phyloP scores from a whole-genome alignment of 2,888 invertebrate genomes.

The Drosophila monieri region DNA sequence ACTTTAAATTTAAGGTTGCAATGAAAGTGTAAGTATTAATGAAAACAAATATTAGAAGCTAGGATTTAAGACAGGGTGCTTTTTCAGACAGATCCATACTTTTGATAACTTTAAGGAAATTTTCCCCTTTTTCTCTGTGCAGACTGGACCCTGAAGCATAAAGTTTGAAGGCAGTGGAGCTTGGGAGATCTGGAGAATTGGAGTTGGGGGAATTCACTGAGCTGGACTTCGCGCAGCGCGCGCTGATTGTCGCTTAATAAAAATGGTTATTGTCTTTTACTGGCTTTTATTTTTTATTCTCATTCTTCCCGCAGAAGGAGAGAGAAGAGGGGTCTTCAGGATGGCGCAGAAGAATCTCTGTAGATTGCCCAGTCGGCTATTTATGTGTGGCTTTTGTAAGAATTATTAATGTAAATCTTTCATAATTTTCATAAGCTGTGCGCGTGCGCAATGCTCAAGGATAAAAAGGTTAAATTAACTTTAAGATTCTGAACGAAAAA shows the following conservation, averaged over 20 bases:
- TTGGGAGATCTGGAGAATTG: slow-evolving; percentile 22
- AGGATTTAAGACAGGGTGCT: too few relatives aligned
- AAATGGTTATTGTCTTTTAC: slow-evolving; percentile 77
- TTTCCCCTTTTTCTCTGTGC: not conserved
- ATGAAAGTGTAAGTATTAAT: not conserved
- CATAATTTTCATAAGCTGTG: slow-evolving; percentile 80
- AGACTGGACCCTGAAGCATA: slow-evolving; percentile 16
- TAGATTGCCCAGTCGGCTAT: slow-evolving; percentile 67
- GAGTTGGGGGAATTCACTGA: slow-evolving; percentile 28
- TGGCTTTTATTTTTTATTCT: slow-evolving; percentile 11
- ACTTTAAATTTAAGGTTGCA: not conserved
- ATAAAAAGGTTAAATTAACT: not conserved
- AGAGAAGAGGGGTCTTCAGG: not conserved
- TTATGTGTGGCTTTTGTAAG: slow-evolving; percentile 80
- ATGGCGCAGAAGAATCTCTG: slow-evolving; percentile 17
- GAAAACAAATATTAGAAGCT: not conserved
- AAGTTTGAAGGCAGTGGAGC: slow-evolving; percentile 22
- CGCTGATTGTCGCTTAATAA: slow-evolving; percentile 80
- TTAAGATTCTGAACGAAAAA: not conserved
- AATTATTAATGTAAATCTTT: slow-evolving; percentile 82
- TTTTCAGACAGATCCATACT: too few relatives aligned
- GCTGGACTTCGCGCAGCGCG: slow-evolving; percentile 59
- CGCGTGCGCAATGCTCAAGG: slow-evolving; percentile 64
- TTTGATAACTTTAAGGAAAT: not conserved
- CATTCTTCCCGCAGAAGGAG: not conserved